Evolutionary conservation across 2,113 vertebrate genomes (phyloP).

Genomic region (Microcebus jonahi): DNA sequence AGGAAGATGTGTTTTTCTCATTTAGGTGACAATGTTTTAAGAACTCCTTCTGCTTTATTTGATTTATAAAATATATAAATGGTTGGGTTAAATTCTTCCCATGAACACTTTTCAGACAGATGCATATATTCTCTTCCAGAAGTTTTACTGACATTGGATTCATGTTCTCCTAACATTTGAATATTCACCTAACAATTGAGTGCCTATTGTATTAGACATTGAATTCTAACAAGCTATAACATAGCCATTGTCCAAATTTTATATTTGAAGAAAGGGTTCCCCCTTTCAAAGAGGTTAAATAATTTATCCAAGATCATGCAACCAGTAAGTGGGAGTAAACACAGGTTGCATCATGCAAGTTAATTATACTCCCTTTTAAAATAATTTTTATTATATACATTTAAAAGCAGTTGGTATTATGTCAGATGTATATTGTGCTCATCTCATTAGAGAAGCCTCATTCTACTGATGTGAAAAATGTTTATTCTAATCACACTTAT

Average conservation of each 20-base stretch:
- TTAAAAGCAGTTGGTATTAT: neutral
- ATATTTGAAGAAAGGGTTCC: neutral
- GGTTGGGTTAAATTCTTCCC: slow-evolving; percentile 45
- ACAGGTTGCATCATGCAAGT: neutral
- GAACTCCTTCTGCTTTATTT: slow-evolving; percentile 65
- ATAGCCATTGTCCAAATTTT: slow-evolving; percentile 4
- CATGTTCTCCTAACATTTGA: slow-evolving; percentile 30
- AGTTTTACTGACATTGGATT: slow-evolving; percentile 55
- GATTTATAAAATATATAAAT: slow-evolving; percentile 28
- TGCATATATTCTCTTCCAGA: slow-evolving; percentile 19
- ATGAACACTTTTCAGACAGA: slow-evolving; percentile 56
- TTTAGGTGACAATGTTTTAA: slow-evolving; percentile 61
- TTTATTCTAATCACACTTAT: slow-evolving; percentile 20
- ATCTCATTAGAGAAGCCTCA: neutral
- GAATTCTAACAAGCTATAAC: neutral
- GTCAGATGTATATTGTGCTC: neutral
- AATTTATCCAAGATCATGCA: neutral
- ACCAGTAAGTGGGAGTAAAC: neutral
- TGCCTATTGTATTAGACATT: neutral
- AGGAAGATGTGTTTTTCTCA: slow-evolving; percentile 49
- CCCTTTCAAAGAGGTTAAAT: slow-evolving; percentile 16
- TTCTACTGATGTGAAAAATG: slow-evolving; percentile 9
- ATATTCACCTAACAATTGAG: neutral
- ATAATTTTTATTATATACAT: neutral
- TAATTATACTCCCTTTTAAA: slow-evolving; percentile 6